phyloP scores from a whole-genome alignment of 2,888 invertebrate species.

The Empis livida region DNA sequence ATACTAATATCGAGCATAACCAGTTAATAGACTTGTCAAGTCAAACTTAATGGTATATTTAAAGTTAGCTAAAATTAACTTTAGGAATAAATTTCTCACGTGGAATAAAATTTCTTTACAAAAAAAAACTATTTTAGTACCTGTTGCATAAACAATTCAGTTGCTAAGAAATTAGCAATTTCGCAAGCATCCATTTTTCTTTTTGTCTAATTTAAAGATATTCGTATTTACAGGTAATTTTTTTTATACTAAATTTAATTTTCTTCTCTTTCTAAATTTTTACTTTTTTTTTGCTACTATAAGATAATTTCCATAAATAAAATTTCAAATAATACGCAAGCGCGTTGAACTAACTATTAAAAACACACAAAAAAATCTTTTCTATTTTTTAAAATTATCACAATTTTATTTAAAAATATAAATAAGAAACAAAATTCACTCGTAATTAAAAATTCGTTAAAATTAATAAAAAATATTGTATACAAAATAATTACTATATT shows the following conservation, averaged over 20 bases:
- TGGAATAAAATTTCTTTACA: too few relatives aligned
- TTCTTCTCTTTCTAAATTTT: neutral
- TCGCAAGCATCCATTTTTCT: conserved; percentile 61
- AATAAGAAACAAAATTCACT: too few relatives aligned
- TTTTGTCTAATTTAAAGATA: neutral
- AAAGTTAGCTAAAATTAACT: too few relatives aligned
- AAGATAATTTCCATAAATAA: too few relatives aligned
- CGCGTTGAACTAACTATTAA: too few relatives aligned
- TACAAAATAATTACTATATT: neutral
- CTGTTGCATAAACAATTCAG: conserved; percentile 75
- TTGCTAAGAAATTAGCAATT: conserved; percentile 72
- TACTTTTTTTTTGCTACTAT: neutral
- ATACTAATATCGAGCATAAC: too few relatives aligned
- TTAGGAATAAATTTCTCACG: too few relatives aligned
- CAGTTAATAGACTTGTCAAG: too few relatives aligned
- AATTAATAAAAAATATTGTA: neutral
- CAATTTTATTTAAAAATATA: too few relatives aligned
- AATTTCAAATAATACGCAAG: too few relatives aligned
- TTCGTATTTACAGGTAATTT: neutral
- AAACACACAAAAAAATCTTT: neutral
- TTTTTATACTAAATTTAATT: neutral
- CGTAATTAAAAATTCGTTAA: neutral
- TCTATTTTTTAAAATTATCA: too few relatives aligned
- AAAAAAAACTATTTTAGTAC: conserved; percentile 32
- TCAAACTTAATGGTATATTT: too few relatives aligned